Evolutionary conservation across 2,113 vertebrate species (phyloP).

Genomic region (Dolichallabes microphthalmus): DNA sequence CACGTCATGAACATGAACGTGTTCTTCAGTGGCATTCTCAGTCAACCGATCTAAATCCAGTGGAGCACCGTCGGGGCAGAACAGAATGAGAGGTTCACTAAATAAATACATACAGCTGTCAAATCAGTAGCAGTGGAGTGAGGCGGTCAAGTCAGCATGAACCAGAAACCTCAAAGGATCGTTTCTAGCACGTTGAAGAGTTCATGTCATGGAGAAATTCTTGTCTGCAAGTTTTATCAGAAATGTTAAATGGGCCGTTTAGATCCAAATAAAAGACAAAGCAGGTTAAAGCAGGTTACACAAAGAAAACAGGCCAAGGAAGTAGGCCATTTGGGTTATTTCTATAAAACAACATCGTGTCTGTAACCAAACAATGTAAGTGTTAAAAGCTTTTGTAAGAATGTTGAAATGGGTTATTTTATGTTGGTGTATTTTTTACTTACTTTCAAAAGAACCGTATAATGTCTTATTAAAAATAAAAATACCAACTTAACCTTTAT

Average conservation of each 20-base stretch:
- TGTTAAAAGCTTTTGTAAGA: background rate
- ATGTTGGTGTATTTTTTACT: background rate
- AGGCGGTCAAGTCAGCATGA: background rate
- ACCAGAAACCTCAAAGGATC: background rate
- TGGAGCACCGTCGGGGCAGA: background rate
- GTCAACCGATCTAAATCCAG: background rate
- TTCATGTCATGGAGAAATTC: background rate
- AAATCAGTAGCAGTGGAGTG: background rate
- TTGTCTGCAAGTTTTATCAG: background rate
- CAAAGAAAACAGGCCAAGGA: conserved; percentile 1
- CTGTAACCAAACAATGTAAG: no score
- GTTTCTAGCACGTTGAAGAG: background rate
- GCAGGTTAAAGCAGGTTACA: conserved; percentile 32
- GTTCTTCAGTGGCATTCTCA: background rate
- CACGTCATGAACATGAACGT: background rate
- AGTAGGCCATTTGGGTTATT: background rate
- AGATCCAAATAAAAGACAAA: background rate
- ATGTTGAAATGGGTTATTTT: background rate
- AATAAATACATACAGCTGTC: background rate
- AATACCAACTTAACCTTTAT: background rate
- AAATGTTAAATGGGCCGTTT: conserved; percentile 16
- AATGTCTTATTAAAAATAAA: no score
- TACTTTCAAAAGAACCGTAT: background rate
- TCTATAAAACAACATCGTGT: background rate
- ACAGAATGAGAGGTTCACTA: background rate